A percentile compares a stretch with the other conserved stretches of the same genome.
These are phyloP conservation scores for Pelobates cultripes DNA, from an alignment of 2,797 vertebrate genomes.

Conservation along the genomic window DNA sequence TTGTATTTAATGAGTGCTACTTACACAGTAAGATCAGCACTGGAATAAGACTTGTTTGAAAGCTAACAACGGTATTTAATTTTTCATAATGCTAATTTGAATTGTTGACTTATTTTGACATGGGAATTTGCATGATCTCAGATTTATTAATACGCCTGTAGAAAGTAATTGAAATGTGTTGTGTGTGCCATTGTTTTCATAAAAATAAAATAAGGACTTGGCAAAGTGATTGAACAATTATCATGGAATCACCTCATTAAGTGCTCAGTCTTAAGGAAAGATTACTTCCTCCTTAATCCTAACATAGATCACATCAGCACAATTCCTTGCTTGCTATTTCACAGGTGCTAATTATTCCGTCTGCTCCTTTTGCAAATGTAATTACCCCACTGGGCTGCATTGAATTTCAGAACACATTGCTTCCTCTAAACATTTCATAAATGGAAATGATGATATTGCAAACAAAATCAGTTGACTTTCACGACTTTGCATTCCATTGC, in stretches of 20 bases:
- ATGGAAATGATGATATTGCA: conserved; percentile 54
- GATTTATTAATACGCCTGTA: conserved; percentile 28
- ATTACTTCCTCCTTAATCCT: conserved; percentile 60
- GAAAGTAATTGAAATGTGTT: conserved; percentile 30
- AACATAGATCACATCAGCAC: conserved; percentile 59
- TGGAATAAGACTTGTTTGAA: too few species aligned
- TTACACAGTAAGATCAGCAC: too few species aligned
- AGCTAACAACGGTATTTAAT: background rate
- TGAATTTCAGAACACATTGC: conserved; percentile 51
- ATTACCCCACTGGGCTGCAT: conserved; percentile 58
- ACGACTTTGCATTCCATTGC: conserved; percentile 50
- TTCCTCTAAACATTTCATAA: conserved; percentile 64
- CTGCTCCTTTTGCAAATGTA: conserved; percentile 60
- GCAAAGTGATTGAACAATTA: conserved; percentile 64
- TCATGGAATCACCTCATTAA: conserved; percentile 67
- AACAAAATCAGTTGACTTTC: conserved; percentile 55
- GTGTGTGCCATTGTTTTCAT: conserved; percentile 20
- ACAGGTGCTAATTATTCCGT: conserved; percentile 64
- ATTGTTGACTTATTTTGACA: conserved; percentile 25
- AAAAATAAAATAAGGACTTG: conserved; percentile 30
- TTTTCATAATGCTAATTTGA: conserved; percentile 27
- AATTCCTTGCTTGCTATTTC: conserved; percentile 62
- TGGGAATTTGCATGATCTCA: conserved; percentile 21
- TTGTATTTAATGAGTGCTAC: too few species aligned
- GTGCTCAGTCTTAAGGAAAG: conserved; percentile 65